Evolutionary conservation across 2,797 vertebrate species (phyloP).

Genomic region (Peromyscus melanophrys): DNA sequence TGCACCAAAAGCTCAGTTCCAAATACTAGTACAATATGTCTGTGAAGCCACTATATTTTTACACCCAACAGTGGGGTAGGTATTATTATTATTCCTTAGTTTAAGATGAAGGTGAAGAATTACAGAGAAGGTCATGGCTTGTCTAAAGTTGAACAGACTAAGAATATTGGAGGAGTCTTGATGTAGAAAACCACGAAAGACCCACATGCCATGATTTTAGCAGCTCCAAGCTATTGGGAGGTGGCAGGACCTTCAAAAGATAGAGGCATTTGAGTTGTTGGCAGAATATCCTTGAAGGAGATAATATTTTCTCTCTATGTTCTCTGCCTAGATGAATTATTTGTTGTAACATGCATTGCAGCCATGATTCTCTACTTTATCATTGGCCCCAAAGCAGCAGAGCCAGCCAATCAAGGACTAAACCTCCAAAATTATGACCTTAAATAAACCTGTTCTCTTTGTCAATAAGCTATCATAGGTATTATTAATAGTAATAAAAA

Average conservation of each 20-base stretch:
- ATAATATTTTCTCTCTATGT: not conserved
- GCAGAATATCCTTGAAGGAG: not conserved
- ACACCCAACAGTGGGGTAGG: not conserved
- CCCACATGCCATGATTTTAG: not conserved
- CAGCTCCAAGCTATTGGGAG: no score
- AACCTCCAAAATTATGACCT: not conserved
- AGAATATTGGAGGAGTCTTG: not conserved
- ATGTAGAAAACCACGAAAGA: no score
- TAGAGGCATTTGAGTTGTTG: not conserved
- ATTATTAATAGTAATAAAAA: not conserved
- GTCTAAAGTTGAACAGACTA: not conserved
- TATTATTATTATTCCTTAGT: not conserved
- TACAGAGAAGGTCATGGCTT: not conserved
- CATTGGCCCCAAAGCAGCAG: not conserved
- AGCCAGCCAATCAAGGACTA: not conserved
- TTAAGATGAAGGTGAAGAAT: conserved; percentile 14
- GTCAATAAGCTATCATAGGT: not conserved
- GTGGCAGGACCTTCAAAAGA: not conserved
- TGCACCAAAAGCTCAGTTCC: not conserved
- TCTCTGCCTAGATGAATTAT: not conserved
- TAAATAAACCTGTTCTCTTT: not conserved
- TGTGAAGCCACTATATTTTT: not conserved
- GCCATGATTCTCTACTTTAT: no score
- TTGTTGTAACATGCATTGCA: not conserved
- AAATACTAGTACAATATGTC: not conserved